Base-by-base conservation (phyloP, 2,113 vertebrate species). In the Lycaon pictus region DNA sequence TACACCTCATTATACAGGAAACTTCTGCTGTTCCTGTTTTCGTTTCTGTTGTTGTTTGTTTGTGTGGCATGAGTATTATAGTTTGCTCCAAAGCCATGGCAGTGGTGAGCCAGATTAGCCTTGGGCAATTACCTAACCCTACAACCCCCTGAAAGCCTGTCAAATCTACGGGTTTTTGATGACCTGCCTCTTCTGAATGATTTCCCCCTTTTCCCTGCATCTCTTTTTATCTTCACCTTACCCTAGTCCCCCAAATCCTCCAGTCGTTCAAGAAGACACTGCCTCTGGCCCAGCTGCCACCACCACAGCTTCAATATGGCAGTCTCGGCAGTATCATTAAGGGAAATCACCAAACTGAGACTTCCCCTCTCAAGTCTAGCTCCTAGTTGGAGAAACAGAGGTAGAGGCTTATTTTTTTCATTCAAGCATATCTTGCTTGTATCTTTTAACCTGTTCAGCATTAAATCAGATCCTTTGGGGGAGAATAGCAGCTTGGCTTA, bases 381-480 rank as follows among this genome's bases (percentile, higher is more conserved):
- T 67, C 51, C 23, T 35, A 23, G 17, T 16, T 58, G 5, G 15
- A 93, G 43, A 95, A 43, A 43, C 6, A 58, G 27, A 85, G 51
- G 35, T 5, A 69, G 29, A 67, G 43, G 35, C n/a, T 69, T 51
- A 56, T 37, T 82, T 43, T 43, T 43, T 43, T 90, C 27, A 27
- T 48, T 89, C 25, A 86, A 37, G 20, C n/a, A 25, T 5, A 56
- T 51, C 29, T 90, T 87, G 11, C 29, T 90, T 87, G 11, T 65
- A 7, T 63, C 93, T 91, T 84, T 92, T 29, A 43, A 79, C 37
- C 67, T 84, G 32, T 69, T 84, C 80, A 90, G 77, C 88, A 87
- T 32, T n/a, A 69, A 97, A 76, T 77, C 71, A 88, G 90, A 77
- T 62, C 71, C 17, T 89, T 22, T 27, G 16, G 67, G 83, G 81